Base-by-base conservation (phyloP, 2,888 invertebrate species). In the Lypha dubia region DNA sequence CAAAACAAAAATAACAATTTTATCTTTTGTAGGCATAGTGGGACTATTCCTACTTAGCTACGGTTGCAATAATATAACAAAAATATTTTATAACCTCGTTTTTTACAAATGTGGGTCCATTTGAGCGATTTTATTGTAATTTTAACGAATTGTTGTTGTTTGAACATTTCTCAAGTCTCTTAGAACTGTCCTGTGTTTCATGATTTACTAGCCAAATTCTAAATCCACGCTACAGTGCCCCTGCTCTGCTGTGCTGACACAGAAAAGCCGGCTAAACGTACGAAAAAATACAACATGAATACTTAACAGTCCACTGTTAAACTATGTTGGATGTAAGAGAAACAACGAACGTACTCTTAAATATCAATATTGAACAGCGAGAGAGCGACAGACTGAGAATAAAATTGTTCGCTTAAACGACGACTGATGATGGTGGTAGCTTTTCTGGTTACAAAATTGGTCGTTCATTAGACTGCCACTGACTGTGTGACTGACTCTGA, bases 1-100 rank as follows among this genome's bases (percentile, higher is more conserved):
- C 84, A 84, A 77, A 63, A 70, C 28, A 28, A 11, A 74, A 79
- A 41, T 35, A 82, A n/a, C 49, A 49, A 56, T 60, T 6, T 4
- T n/a, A 3, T 44, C 49, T 24, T 24, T 41, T 0, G 24, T 8
- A n/a, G 32, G 46, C 32, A 58, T n/a, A n/a, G n/a, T n/a, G n/a
- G n/a, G n/a, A n/a, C n/a, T n/a, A n/a, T n/a, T n/a, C n/a, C n/a
- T n/a, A n/a, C n/a, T n/a, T n/a, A n/a, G n/a, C n/a, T n/a, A n/a
- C n/a, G n/a, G n/a, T n/a, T n/a, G n/a, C n/a, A n/a, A n/a, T n/a
- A n/a, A n/a, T n/a, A n/a, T n/a, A n/a, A n/a, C n/a, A n/a, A n/a
- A n/a, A n/a, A n/a, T n/a, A n/a, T n/a, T n/a, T n/a, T n/a, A n/a
- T n/a, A n/a, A n/a, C n/a, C n/a, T n/a, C n/a, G n/a, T n/a, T n/a